Evolutionary conservation across 1,140 invertebrate genomes (phyloP), one percentile per base, ranked within the genome.

Genomic region (Spodoptera frugiperda): DNA sequence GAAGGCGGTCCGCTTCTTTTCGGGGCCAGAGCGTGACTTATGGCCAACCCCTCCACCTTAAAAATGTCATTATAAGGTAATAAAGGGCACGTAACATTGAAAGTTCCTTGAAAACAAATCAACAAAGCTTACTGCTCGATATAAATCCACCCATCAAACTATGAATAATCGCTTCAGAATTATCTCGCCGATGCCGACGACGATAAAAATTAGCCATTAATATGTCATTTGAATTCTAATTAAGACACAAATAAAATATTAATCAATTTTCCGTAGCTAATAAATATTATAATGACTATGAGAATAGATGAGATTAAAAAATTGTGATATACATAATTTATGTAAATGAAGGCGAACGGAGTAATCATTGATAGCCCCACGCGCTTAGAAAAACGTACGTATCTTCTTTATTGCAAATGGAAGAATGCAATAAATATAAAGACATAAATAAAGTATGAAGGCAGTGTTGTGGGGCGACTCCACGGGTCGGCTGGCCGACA

Each of bases 1-100:
- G 84, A 84, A 87, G 81, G 82, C 87, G 89, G 82, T 90, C 90
- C 75, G 82, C 81, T 87, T 76, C 83, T 84, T 89, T 90, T 89
- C 75, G 83, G 84, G 81, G 80, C 59, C 77, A 77, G 72, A 82
- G 82, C 82, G 84, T 87, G 87, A 88, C 84, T 88, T 84, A 84
- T 80, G 75, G 63, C 65, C 77, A 81, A 81, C 87, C 84, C 84
- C 79, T 86, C 61, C 59, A 78, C 78, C 77, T 82, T 85, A 83
- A 82, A 84, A 84, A 81, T 77, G 78, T 81, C 80, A 83, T 88
- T 85, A 85, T 78, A 78, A 68, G 79, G 81, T 79, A 86, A 86
- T 88, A 88, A 84, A 79, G 83, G 82, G 81, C 77, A 82, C 73
- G 78, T 84, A 77, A 84, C 33, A 61, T 78, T 65, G 76, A 51